Evolutionary conservation across 2,113 vertebrate genomes (phyloP).

Genomic region (Taxidea taxus): DNA sequence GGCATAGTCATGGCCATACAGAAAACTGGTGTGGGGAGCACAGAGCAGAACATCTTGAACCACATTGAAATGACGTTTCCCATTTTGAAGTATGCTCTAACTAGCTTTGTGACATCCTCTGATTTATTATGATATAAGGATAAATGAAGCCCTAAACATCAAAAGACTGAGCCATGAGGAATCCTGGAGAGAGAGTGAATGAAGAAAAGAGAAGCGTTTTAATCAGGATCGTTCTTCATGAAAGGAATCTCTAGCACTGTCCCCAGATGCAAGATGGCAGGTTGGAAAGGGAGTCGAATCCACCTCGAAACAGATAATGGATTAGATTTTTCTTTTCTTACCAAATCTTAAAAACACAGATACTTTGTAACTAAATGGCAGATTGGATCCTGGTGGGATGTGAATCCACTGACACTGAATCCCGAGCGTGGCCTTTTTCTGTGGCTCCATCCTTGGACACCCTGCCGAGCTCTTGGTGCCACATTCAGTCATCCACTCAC

Average conservation of each 20-base stretch:
- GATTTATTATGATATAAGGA: not conserved
- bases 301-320: slow-evolving; percentile 12
- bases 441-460: not conserved
- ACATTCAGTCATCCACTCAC: not conserved
- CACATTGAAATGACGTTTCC: not conserved
- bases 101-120: not conserved
- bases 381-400: not conserved
- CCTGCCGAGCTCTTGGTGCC: not conserved
- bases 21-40: too few relatives aligned
- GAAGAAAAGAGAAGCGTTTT: not conserved
- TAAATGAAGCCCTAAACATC: slow-evolving; percentile 1
- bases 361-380: not conserved
- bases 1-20: rapidly evolving
- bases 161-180: not conserved
- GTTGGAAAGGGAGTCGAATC: not conserved
- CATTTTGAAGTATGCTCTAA: not conserved
- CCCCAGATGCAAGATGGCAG: not conserved
- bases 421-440: not conserved
- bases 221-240: not conserved
- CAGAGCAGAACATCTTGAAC: not conserved
- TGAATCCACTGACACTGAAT: not conserved
- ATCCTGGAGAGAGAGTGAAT: not conserved
- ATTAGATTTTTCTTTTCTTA: not conserved
- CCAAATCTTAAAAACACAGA: not conserved
- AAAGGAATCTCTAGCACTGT: not conserved